phyloP scores from a whole-genome alignment of 2,888 invertebrate genomes.

The Tetanocera ferruginea region DNA sequence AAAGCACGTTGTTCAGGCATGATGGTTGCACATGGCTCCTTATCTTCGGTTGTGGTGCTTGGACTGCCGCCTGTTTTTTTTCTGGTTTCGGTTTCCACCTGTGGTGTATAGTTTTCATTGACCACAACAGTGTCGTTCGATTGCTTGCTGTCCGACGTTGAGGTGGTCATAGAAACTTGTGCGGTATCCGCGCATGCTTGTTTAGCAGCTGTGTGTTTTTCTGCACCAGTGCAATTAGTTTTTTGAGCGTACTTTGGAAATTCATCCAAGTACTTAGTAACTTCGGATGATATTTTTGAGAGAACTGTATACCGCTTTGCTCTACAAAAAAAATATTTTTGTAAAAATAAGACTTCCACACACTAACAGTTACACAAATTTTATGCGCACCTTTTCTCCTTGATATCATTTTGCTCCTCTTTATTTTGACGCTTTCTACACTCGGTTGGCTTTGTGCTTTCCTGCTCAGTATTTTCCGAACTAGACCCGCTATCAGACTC shows the following conservation, averaged over 20 bases:
- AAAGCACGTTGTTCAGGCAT: conserved; percentile 43
- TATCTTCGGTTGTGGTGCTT: conserved; percentile 33
- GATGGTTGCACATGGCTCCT: conserved; percentile 28
- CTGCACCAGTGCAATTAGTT: background rate
- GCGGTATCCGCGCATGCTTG: background rate
- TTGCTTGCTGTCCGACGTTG: too few species aligned
- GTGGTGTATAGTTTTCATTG: background rate
- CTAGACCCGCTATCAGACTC: conserved; percentile 28
- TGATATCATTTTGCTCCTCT: background rate
- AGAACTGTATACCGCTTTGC: conserved; percentile 7
- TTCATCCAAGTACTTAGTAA: conserved; percentile 43
- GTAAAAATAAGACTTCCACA: background rate
- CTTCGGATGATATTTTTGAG: conserved; percentile 26
- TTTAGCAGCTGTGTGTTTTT: background rate
- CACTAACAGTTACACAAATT: background rate
- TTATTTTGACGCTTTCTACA: background rate
- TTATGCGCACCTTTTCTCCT: conserved; percentile 4
- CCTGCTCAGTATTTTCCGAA: conserved; percentile 24
- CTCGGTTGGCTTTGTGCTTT: conserved; percentile 38
- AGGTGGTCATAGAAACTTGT: too few species aligned
- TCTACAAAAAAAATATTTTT: conserved; percentile 25
- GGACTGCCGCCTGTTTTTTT: background rate
- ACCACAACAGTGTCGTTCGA: background rate
- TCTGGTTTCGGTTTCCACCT: background rate
- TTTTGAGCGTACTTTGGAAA: conserved; percentile 36